A percentile compares a stretch with the other conserved stretches of the same genome.
Conservation (phyloP, 1,140 invertebrate species). For the Apis dorsata region DNA sequence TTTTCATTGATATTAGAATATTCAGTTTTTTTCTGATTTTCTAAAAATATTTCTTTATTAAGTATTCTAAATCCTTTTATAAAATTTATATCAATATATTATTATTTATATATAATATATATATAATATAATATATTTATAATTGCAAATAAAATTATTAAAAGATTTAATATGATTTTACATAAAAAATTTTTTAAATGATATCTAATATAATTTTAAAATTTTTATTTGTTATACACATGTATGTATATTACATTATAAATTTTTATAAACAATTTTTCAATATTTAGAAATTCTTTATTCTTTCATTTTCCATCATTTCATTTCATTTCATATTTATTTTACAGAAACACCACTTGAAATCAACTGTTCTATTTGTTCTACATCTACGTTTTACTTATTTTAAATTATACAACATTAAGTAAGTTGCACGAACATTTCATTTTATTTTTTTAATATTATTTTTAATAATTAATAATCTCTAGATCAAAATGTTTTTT, state of each 20-base stretch:
- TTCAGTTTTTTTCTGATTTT: no score
- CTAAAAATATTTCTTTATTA: no score
- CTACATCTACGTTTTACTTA: not conserved
- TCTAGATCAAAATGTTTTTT: not conserved
- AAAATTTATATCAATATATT: no score
- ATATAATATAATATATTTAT: no score
- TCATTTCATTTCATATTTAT: not conserved
- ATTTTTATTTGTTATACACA: not conserved
- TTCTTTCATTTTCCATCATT: not conserved
- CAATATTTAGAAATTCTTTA: not conserved
- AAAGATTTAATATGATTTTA: no score
- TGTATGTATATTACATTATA: not conserved
- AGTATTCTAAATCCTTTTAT: no score
- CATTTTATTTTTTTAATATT: not conserved
- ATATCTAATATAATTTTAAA: no score
- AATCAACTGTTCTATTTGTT: not conserved
- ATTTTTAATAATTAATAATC: not conserved
- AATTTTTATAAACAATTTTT: not conserved
- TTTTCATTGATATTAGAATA: no score
- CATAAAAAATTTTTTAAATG: no score
- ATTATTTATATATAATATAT: no score
- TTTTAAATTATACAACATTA: not conserved
- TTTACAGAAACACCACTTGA: not conserved
- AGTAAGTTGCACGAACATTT: slow-evolving; percentile 6
- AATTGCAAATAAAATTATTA: no score